These are phyloP conservation scores for Acanthornis magna DNA, from an alignment of 2,797 vertebrate genomes.

Conservation along the genomic window DNA sequence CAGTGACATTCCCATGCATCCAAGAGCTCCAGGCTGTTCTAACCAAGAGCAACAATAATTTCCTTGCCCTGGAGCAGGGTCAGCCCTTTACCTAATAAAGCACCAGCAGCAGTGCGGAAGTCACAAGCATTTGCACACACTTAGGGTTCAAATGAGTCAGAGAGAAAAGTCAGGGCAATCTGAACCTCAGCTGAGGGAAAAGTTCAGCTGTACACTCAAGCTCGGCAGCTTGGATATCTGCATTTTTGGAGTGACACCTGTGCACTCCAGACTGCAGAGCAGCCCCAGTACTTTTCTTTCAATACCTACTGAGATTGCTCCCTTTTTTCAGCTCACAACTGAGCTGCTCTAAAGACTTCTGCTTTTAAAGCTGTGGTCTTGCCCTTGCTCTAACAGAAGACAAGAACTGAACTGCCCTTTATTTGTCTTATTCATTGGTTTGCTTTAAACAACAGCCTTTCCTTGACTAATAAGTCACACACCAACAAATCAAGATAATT, in stretches of 20 bases:
- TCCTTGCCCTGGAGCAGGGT: neutral
- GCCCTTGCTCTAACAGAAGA: neutral
- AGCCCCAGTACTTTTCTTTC: neutral
- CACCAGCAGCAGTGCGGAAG: neutral
- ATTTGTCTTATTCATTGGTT: neutral
- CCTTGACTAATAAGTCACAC: slow-evolving; percentile 1
- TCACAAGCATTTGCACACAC: neutral
- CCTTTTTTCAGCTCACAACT: neutral
- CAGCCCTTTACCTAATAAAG: neutral
- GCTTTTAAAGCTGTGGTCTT: neutral
- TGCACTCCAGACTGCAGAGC: neutral
- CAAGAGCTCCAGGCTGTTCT: neutral
- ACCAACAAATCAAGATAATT: slow-evolving; percentile 40
- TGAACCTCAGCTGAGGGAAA: neutral
- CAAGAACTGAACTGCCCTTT: neutral
- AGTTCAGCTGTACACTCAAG: neutral
- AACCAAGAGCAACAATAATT: neutral
- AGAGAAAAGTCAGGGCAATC: neutral
- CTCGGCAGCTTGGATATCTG: neutral
- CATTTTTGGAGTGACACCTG: neutral
- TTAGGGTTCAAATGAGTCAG: neutral
- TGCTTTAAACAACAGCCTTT: slow-evolving; percentile 20
- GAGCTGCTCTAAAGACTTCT: neutral
- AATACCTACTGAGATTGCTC: neutral
- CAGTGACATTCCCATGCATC: neutral